Evolutionary conservation across 2,888 invertebrate genomes (phyloP), one percentile per base, ranked within the genome.

Genomic region (Platypus cylindrus): DNA sequence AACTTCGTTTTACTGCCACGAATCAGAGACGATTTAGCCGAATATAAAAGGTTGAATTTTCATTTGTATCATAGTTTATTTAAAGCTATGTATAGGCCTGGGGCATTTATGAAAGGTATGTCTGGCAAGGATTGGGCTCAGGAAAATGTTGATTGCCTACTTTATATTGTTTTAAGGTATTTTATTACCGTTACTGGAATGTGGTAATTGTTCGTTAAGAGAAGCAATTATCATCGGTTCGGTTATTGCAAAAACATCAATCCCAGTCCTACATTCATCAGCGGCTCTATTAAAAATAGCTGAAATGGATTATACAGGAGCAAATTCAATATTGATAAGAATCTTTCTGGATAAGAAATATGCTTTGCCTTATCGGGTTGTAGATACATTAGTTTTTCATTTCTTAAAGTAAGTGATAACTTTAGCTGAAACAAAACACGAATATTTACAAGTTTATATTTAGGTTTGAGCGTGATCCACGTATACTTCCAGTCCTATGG

Each of bases 281-380:
- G 95, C 95, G 2, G 91, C 94, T 17, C 74, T 98, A 54, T 64
- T 94, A 17, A 89, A 91, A 66, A 86, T 98, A 37, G 93, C 94
- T 25, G 93, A 94, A 66, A 94, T 97, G 94, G 89, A 86, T 50
- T 95, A 94, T 55, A 84, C 81, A 15, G 97, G 97, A 2, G 89
- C 95, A 0, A 94, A 85, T 61, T 94, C 93, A 18, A 87, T 97
- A 52, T 91, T 98, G 56, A 68, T 98, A 35, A 69, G 93, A 40
- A 83, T 90, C 56, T 77, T 98, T 40, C 75, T 98, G 43, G 94
- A 97, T 56, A 98, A 98, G 63, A 93, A 95, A 58, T 98, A 98
- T 67, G 93, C 95, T 0, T 66, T 99, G 35, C 97, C 97, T 0
- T 95, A 85, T 60, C 71, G 87, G 50, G 97, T 94, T 2, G 75